phyloP scores from a whole-genome alignment of 2,797 vertebrate genomes.

The Melanotaenia pygmaea region DNA sequence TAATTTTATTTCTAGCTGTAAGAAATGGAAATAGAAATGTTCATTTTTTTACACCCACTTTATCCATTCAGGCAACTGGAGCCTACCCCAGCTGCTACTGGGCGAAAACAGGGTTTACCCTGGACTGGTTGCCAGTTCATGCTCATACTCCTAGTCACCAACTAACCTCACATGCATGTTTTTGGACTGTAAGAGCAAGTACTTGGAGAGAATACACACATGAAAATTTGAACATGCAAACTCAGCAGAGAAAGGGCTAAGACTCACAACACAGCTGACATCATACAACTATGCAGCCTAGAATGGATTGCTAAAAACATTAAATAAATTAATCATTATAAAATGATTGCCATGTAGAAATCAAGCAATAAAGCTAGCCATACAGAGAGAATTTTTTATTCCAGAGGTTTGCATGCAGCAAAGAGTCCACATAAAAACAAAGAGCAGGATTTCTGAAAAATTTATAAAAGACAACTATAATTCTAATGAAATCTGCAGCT shows the following conservation, averaged over 20 bases:
- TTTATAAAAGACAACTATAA: constrained; percentile 6
- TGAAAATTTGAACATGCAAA: not conserved
- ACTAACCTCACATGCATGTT: not conserved
- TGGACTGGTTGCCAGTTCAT: not conserved
- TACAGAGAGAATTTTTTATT: not conserved
- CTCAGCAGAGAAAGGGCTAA: not conserved
- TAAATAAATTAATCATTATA: not conserved
- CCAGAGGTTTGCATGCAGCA: constrained; percentile 1
- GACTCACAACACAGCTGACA: not conserved
- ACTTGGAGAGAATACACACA: not conserved
- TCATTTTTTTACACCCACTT: not conserved
- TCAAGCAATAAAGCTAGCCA: not conserved
- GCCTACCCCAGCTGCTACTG: not conserved
- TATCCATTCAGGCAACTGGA: not conserved
- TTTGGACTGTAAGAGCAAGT: not conserved
- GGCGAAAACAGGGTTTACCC: not conserved
- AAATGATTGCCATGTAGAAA: not conserved
- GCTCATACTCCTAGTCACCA: not conserved
- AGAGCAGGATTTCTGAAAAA: not conserved
- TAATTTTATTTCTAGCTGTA: not conserved
- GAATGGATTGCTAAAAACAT: not conserved
- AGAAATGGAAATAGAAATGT: not conserved
- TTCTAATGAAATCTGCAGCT: constrained; percentile 7
- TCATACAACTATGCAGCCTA: not conserved
- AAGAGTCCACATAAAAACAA: not conserved